Evolutionary conservation across 2,797 vertebrate genomes (phyloP), one percentile per base, ranked within the genome.

Genomic region (Rallus crepitans): DNA sequence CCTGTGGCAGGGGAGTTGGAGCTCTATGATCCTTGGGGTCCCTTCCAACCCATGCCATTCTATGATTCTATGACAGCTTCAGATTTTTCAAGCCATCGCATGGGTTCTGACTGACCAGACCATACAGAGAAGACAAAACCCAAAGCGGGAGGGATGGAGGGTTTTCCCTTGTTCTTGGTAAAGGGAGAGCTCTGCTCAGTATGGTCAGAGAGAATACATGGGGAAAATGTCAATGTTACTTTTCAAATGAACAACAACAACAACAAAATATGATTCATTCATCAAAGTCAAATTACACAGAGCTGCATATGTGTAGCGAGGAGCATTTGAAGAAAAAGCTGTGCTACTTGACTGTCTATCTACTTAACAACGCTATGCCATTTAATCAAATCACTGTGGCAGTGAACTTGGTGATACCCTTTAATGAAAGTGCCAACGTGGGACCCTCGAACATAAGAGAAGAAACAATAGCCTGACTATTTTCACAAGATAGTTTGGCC

Each of bases 401-500:
- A 83, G 23, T 61, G 69, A 91, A 55, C 47, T 19, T 48, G 65
- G 50, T 57, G 52, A 48, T 71, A 65, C 42, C 61, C 63, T 81
- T 72, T 83, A 76, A 45, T 30, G 65, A 39, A 85, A 83, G 39
- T 9, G 50, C 53, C 71, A 79, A 18, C 0, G 0, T n/a, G 42
- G 59, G 89, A 45, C 81, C 59, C 45, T 90, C 39, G 48, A 94
- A 40, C 9, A 23, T 4, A 28, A 93, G 55, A 93, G 79, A 71
- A 82, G 39, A 52, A 94, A 60, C 82, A 76, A 53, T 19, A 83
- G 35, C 30, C 50, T 66, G 75, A 21, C 28, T 81, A 3, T 91
- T 85, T 87, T 76, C 86, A 65, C 82, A 85, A 89, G 89, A 86
- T 56, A 75, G 45, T 72, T 82, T 89, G 73, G 89, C 69, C 84